Conservation (phyloP, 92 coral and sea anemone species). For the Epizoanthus rinbou region DNA sequence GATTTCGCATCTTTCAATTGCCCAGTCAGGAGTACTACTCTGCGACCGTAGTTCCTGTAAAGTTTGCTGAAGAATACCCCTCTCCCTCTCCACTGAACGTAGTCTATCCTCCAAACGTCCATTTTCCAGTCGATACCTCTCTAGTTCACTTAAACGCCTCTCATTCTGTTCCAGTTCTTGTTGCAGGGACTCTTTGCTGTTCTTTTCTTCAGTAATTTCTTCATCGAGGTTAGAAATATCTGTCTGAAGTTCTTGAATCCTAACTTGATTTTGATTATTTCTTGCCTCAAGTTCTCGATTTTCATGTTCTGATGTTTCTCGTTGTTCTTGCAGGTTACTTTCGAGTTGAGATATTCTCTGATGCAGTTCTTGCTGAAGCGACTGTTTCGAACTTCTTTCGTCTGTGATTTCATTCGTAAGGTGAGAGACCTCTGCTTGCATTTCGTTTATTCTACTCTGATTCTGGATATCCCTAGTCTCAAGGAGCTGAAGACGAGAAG, state of each 20-base stretch:
- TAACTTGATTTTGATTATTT: not conserved
- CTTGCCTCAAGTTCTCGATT: not conserved
- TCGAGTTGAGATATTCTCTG: not conserved
- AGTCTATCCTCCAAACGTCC: conserved; percentile 9
- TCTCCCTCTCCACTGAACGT: not conserved
- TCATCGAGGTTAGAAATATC: not conserved
- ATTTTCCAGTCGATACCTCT: not conserved
- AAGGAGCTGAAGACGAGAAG: not conserved
- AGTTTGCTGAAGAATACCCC: not conserved
- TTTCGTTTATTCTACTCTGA: not conserved
- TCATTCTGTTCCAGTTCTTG: conserved; percentile 7
- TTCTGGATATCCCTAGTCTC: not conserved
- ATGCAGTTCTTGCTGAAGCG: not conserved
- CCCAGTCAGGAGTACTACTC: conserved; percentile 43
- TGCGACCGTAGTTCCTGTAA: conserved; percentile 17
- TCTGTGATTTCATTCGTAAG: not conserved
- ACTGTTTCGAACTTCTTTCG: conserved; percentile 8
- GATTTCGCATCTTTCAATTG: conserved; percentile 44
- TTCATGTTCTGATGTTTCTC: not conserved
- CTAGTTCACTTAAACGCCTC: not conserved
- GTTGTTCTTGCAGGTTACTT: not conserved
- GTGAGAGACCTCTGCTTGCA: not conserved
- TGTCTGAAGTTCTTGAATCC: conserved; percentile 8
- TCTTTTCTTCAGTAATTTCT: conserved; percentile 4
- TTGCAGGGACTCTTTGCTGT: not conserved